A percentile compares a stretch with the other conserved stretches of the same genome.
These are phyloP conservation scores for Macrophya alboannulata DNA, from an alignment of 2,888 invertebrate genomes.

Conservation along the genomic window DNA sequence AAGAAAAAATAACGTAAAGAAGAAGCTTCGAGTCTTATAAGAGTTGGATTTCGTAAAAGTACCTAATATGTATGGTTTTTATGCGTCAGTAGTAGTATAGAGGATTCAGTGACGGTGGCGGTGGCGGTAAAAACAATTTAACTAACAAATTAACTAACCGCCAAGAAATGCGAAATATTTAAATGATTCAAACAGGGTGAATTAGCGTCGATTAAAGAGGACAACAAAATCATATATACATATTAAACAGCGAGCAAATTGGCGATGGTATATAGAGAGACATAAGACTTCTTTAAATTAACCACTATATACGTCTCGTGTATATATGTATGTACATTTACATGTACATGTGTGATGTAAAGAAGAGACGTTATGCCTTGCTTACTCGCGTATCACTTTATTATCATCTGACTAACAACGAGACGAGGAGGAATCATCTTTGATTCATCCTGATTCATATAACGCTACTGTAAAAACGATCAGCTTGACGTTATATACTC, in stretches of 20 bases:
- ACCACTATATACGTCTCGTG: not conserved
- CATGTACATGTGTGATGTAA: too few relatives aligned
- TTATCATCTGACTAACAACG: slow-evolving; percentile 26
- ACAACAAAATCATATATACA: slow-evolving; percentile 21
- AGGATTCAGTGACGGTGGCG: not conserved
- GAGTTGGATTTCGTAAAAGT: not conserved
- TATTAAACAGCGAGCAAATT: slow-evolving; percentile 23
- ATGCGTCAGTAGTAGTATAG: not conserved
- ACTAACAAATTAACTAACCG: slow-evolving; percentile 15
- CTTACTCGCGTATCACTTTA: slow-evolving; percentile 15
- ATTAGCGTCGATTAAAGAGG: slow-evolving; percentile 65
- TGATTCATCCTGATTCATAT: slow-evolving; percentile 35
- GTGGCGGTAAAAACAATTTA: slow-evolving; percentile 46
- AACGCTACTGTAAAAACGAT: not conserved
- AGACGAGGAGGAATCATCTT: not conserved
- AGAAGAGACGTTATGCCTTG: not conserved
- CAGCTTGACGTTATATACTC: not conserved
- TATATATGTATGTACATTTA: not conserved
- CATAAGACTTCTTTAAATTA: slow-evolving; percentile 27
- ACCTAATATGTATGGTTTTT: too few relatives aligned
- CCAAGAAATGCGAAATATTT: slow-evolving; percentile 60
- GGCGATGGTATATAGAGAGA: not conserved
- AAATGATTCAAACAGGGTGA: slow-evolving; percentile 61
- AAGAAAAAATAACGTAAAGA: not conserved
- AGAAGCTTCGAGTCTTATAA: not conserved